Base-by-base conservation (phyloP, 2,797 vertebrate genomes). In the Botia kubotai region DNA sequence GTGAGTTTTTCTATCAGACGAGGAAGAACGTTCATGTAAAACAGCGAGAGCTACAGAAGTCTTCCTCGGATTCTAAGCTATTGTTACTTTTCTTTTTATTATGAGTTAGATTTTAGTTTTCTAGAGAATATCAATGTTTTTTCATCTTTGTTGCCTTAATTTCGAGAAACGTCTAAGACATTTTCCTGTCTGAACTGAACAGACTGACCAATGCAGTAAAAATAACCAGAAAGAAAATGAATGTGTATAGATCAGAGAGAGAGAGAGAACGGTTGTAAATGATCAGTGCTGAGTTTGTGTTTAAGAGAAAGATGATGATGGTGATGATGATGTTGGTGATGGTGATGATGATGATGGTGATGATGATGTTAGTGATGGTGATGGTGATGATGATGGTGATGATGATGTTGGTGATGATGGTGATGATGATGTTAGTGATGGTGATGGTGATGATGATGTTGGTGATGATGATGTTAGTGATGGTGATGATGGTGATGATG, bases 61-160 rank as follows among this genome's bases (percentile, higher is more conserved):
- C 95, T 97, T 98, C 96, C 95, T 98, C 94, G 93, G 92, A 94
- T 95, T 95, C 95, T 95, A 97, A 98, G 95, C 95, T 96, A 95
- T 91, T 93, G 92, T 94, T 91, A 89, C 89, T 86, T 91, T 94
- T 93, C 90, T 92, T 90, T 93, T 94, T 26, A 26, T 94, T 93
- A 90, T 93, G 86, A 91, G 91, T 93, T 86, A 90, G 90, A 87
- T 88, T 90, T 93, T 93, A 94, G 92, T 95, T 96, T 96, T 94
- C 89, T 96, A 96, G 93, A 95, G 95, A 93, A 92, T 92, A 94
- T 96, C 94, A 96, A 93, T 95, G 94, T 94, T 96, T 96, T 95
- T 96, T 96, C 94, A 94, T 97, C 95, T 96, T 97, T 96, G 96
- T 97, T 97, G 97, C 97, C 97, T 99, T 98, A 99, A 97, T 98